Conservation (phyloP, 2,888 invertebrate species). For the Sinhomidia bicolor region DNA sequence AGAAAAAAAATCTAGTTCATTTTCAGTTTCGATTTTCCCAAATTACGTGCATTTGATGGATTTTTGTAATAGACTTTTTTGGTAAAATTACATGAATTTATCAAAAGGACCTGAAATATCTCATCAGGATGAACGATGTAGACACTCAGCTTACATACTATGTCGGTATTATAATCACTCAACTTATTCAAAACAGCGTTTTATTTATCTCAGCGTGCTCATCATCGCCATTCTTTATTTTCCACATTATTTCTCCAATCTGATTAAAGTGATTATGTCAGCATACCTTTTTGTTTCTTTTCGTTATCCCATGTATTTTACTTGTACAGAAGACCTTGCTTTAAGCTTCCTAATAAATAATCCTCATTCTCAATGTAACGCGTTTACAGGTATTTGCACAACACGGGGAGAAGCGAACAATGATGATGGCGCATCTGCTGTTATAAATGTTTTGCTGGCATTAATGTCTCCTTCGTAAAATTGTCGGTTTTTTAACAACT, state of each 20-base stretch:
- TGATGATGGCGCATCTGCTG: not conserved
- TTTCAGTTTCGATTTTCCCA: too few species aligned
- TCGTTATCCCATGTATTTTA: not conserved
- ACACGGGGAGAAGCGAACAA: not conserved
- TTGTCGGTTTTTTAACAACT: not conserved
- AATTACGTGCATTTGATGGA: too few species aligned
- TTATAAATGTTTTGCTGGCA: not conserved
- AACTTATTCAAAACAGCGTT: too few species aligned
- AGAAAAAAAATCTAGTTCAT: too few species aligned
- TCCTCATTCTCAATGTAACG: not conserved
- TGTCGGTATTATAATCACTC: too few species aligned
- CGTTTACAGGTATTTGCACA: not conserved
- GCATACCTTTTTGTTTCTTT: not conserved
- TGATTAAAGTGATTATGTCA: slow-evolving; percentile 14
- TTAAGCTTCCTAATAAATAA: not conserved
- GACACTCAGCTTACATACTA: too few species aligned
- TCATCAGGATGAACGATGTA: too few species aligned
- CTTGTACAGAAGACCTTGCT: not conserved
- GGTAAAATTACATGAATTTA: too few species aligned
- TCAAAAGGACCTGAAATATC: too few species aligned
- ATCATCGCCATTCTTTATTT: not conserved
- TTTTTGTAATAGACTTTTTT: too few species aligned
- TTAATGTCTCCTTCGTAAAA: not conserved
- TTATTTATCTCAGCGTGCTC: too few species aligned
- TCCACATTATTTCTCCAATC: not conserved